A percentile compares a stretch with the other conserved stretches of the same genome.
phyloP scores from a whole-genome alignment of 2,113 vertebrate genomes.

The Jacana jacana region DNA sequence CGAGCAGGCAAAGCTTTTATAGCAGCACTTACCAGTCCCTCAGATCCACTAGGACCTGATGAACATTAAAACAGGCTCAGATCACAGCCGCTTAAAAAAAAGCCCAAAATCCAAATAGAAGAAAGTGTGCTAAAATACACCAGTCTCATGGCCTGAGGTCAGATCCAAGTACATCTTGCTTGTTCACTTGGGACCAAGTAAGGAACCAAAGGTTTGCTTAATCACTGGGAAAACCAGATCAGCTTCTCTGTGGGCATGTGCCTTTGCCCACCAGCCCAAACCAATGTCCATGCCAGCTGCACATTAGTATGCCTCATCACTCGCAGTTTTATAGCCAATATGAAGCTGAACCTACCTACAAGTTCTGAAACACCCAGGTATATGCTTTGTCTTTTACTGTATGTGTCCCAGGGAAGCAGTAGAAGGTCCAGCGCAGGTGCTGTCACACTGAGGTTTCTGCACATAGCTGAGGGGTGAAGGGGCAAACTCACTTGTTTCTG shows the following conservation, averaged over 20 bases:
- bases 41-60: background rate
- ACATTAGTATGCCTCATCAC: background rate
- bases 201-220: background rate
- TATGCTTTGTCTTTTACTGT: background rate
- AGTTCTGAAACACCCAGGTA: background rate
- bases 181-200: background rate
- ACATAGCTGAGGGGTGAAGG: background rate
- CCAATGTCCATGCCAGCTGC: accelerated
- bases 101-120: background rate
- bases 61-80: background rate
- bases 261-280: background rate
- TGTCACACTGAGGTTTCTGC: background rate
- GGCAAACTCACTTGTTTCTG: background rate
- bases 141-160: background rate
- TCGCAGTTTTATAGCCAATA: background rate
- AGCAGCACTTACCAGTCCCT: background rate
- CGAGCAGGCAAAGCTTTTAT: background rate
- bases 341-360: background rate
- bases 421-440: background rate
- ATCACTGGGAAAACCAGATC: background rate
- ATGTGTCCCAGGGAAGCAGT: background rate
- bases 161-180: background rate
- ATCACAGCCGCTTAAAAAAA: background rate
- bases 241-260: background rate
- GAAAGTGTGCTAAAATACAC: background rate